Evolutionary conservation across 2,888 invertebrate species (phyloP), one percentile per base, ranked within the genome.

Genomic region (Microctonus brassicae): DNA sequence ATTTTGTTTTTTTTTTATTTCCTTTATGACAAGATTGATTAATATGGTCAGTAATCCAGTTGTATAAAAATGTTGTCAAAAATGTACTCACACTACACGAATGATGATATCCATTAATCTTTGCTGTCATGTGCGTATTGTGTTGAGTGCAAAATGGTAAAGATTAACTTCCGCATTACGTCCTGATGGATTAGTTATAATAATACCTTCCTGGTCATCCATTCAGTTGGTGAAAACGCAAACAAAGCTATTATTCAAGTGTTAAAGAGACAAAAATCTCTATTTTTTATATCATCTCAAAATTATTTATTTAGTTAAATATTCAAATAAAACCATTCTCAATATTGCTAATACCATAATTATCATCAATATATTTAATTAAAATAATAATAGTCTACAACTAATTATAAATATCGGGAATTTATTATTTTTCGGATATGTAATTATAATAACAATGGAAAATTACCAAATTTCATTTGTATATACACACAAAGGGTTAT

Each of bases 371-470:
- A n/a, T n/a, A n/a, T n/a, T n/a, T n/a, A n/a, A n/a, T n/a, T n/a
- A n/a, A n/a, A n/a, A n/a, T n/a, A n/a, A n/a, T n/a, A n/a, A n/a
- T n/a, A n/a, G n/a, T n/a, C n/a, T n/a, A n/a, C n/a, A n/a, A n/a
- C n/a, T n/a, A n/a, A n/a, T n/a, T n/a, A n/a, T n/a, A n/a, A n/a
- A n/a, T n/a, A n/a, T n/a, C n/a, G n/a, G n/a, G n/a, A n/a, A n/a
- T n/a, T n/a, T n/a, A n/a, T n/a, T n/a, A n/a, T n/a, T 65, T 13
- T 17, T 9, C n/a, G 13, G 39, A 11, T n/a, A 39, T n/a, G n/a
- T 39, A 34, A 53, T 42, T 52, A 66, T 66, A 61, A 71, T 71
- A 36, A 22, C 39, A 42, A 26, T 63, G 63, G 20, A 22, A 69
- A 22, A 42, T 29, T 33, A 57, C 17, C 20, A 5, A 29, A 34